A percentile compares a stretch with the other conserved stretches of the same genome.
Conservation (phyloP, 2,888 invertebrate species). For the Mythimna albipuncta region DNA sequence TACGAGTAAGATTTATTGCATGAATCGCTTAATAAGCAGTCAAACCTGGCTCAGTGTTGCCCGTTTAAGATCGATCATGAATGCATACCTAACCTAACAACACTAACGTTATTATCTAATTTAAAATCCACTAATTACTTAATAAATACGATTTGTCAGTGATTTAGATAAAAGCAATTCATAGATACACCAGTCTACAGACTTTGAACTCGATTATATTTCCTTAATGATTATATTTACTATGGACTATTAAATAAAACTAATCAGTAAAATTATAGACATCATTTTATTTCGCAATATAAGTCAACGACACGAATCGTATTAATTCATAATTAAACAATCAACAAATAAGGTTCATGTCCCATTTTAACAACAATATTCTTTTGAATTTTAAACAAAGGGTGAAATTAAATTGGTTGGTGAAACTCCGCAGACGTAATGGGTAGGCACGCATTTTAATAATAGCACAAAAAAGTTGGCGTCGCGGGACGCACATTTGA, state of each 20-base stretch:
- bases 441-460: background rate
- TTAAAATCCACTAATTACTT: too few relatives aligned
- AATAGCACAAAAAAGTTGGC: background rate
- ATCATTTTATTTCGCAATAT: slow-evolving; percentile 51
- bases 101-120: too few relatives aligned
- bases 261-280: background rate
- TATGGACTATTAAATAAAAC: slow-evolving; percentile 28
- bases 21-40: too few relatives aligned
- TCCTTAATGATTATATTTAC: background rate
- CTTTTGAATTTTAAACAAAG: background rate
- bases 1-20: too few relatives aligned
- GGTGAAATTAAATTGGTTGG: background rate
- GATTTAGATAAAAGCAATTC: too few relatives aligned
- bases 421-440: background rate
- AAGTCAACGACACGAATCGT: slow-evolving; percentile 28
- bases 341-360: slow-evolving; percentile 34
- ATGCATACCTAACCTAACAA: too few relatives aligned
- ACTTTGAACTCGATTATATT: too few relatives aligned
- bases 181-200: too few relatives aligned
- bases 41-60: too few relatives aligned
- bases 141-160: too few relatives aligned
- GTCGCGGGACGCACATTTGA: too few relatives aligned
- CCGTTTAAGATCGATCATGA: too few relatives aligned
- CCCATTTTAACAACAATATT: slow-evolving; percentile 6
- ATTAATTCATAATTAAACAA: slow-evolving; percentile 25